Evolutionary conservation across 1,140 invertebrate species (phyloP).

Genomic region (Nasonia longicornis): DNA sequence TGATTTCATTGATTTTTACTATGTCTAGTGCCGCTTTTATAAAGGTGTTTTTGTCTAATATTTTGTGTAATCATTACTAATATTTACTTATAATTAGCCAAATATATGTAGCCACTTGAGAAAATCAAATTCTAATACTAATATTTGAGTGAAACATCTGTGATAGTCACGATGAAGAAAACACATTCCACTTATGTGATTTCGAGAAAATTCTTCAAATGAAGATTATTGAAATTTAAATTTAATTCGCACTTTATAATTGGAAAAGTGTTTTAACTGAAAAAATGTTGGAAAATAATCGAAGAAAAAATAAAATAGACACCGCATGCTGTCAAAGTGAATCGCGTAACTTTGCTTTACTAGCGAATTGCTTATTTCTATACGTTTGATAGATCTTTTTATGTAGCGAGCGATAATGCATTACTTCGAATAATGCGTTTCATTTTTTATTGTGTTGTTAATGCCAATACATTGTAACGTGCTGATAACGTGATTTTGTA

Average conservation of each 20-base stretch:
- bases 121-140: background rate
- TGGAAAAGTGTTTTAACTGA: conserved; percentile 11
- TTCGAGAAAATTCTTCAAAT: background rate
- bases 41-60: background rate
- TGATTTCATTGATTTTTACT: background rate
- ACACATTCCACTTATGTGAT: conserved; percentile 54
- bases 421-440: background rate
- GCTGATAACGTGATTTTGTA: conserved; percentile 17
- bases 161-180: conserved; percentile 2
- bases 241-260: conserved; percentile 1
- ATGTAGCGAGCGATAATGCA: background rate
- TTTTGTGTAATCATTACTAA: background rate
- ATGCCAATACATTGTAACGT: conserved; percentile 41
- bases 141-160: background rate
- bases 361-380: background rate
- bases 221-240: background rate
- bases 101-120: background rate
- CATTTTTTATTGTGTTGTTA: conserved; percentile 12
- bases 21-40: conserved; percentile 1
- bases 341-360: background rate
- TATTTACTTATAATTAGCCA: background rate
- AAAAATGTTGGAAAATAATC: background rate
- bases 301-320: background rate
- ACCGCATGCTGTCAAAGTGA: background rate
- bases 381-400: background rate